Percentiles rank a stretch among this genome's conserved stretches.
These are phyloP conservation scores for Caenorhabditis wallacei DNA, from an alignment of 2,888 invertebrate genomes.

Conservation along the genomic window DNA sequence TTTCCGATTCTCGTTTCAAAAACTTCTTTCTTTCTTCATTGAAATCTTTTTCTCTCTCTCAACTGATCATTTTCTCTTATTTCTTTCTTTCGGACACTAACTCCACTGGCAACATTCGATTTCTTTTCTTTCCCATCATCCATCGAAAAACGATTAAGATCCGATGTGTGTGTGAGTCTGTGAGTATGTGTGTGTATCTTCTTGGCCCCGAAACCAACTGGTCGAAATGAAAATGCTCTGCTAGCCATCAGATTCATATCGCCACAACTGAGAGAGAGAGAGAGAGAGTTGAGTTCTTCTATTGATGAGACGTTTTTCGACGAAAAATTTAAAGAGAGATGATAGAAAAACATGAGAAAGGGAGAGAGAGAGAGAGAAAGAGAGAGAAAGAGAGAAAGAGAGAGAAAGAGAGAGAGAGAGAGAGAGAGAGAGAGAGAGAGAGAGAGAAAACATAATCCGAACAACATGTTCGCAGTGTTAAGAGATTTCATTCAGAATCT, in stretches of 20 bases:
- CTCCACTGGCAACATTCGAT: slow-evolving; percentile 52
- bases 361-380: slow-evolving; percentile 4
- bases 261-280: slow-evolving; percentile 25
- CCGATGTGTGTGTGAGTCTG: slow-evolving; percentile 36
- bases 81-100: slow-evolving; percentile 24
- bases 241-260: slow-evolving; percentile 39
- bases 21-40: slow-evolving; percentile 39
- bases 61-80: slow-evolving; percentile 29
- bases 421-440: no score
- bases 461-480: slow-evolving; percentile 43
- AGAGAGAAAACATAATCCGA: slow-evolving; percentile 37
- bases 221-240: slow-evolving; percentile 44
- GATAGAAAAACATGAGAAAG: slow-evolving; percentile 18
- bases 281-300: background rate
- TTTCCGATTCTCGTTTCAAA: slow-evolving; percentile 24
- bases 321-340: background rate
- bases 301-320: slow-evolving; percentile 30
- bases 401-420: no score
- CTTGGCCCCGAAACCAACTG: slow-evolving; percentile 39
- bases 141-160: slow-evolving; percentile 62
- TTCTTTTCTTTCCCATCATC: slow-evolving; percentile 32
- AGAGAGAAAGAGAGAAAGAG: no score
- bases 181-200: slow-evolving; percentile 31
- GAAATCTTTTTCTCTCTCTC: background rate
- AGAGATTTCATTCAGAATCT: slow-evolving; percentile 3